Conservation (phyloP, 2,797 vertebrate genomes). For the Caiman crocodilus region DNA sequence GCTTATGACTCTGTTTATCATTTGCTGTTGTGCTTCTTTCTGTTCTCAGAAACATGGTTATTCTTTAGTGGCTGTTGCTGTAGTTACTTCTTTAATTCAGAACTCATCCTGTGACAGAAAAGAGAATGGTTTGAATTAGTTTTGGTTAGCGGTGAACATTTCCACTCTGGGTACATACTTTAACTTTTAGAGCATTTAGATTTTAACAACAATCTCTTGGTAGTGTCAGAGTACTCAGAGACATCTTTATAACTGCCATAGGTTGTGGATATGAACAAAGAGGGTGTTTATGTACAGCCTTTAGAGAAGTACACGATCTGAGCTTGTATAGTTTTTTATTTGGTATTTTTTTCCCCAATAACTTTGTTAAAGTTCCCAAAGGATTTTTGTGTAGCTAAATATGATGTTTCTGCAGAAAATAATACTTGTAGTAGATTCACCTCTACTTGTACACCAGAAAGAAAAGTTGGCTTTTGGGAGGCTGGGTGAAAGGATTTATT, state of each 20-base stretch:
- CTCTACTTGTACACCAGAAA: not conserved
- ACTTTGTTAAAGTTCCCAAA: not conserved
- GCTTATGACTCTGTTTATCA: not conserved
- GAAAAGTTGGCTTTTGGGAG: not conserved
- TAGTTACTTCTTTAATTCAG: not conserved
- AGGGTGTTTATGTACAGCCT: not conserved
- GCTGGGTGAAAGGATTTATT: not conserved
- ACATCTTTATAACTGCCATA: not conserved
- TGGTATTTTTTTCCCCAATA: not conserved
- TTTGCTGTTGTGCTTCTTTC: not conserved
- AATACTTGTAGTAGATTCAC: not conserved
- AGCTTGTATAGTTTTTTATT: not conserved
- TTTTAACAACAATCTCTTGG: not conserved
- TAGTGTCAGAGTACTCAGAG: not conserved
- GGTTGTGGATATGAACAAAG: not conserved
- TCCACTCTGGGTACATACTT: not conserved
- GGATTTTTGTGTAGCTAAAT: not conserved
- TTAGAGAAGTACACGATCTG: not conserved
- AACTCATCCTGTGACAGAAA: not conserved
- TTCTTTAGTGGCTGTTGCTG: rapidly evolving
- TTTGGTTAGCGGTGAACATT: not conserved
- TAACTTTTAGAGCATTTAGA: not conserved
- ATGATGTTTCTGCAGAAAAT: not conserved
- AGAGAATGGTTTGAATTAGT: not conserved
- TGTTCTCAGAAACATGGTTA: not conserved